Evolutionary conservation across 30 jellyfish, hydroid and myxozoan species (phyloP), one percentile per base, ranked within the genome.

Genomic region (Hydractinia echinata): DNA sequence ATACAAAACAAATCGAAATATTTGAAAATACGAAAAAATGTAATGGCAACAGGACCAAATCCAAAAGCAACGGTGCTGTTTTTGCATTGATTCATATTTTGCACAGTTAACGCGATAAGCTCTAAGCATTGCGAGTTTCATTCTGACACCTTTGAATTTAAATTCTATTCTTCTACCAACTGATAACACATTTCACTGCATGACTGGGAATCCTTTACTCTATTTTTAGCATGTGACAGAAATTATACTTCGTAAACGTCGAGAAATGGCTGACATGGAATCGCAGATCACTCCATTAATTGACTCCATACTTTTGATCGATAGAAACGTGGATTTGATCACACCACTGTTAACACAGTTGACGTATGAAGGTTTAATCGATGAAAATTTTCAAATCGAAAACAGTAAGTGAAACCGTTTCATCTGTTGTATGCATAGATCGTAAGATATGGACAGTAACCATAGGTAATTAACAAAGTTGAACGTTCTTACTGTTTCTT

Each of bases 321-420:
- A 94, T 82, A 82, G 99, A 50, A 84, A 81, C 80, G 88, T 86
- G 53, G 99, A 94, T 73, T 83, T 94, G 55, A 48, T 94, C 66
- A 88, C 99, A 21, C 99, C 99, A 20, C 67, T 94, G 66, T 92
- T 94, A 73, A 84, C 99, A 6, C 97, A 94, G 72, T 77, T 94
- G 58, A 86, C 96, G 10, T 94, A 94, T 60, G 99, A 94, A 76
- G 99, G 99, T 49, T 89, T 94, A 15, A 94, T 94, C 66, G 97
- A 89, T 53, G 96, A 89, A 62, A 80, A 71, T 13, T 89, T 94
- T 69, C 83, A 89, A 5, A 93, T 93, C 60, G 95, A 84, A 87
- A 93, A 93, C 84, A 88, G 94, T 84, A 84, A 79, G 91, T 64
- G 39, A 18, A n/a, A n/a, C n/a, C n/a, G n/a, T n/a, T n/a, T n/a